Percentiles rank a stretch among this genome's conserved stretches.
These are phyloP conservation scores for Trachymyrmex septentrionalis DNA, from an alignment of 1,140 invertebrate genomes.

Conservation along the genomic window DNA sequence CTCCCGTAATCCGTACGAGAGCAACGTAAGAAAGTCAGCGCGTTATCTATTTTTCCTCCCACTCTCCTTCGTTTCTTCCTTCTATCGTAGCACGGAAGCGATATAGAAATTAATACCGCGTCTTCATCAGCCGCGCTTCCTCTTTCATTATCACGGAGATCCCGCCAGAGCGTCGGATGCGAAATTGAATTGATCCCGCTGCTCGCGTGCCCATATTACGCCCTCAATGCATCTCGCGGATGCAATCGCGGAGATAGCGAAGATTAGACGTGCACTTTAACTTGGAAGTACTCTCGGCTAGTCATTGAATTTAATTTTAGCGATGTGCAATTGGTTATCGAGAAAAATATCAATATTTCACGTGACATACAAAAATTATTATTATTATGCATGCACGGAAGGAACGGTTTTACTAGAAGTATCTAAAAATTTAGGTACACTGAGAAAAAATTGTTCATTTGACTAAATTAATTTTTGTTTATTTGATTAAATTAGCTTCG, in stretches of 20 bases:
- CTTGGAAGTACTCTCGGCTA: not conserved
- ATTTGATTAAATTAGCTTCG: too few relatives aligned
- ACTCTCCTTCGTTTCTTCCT: not conserved
- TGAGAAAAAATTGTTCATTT: too few relatives aligned
- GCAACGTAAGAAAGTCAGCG: not conserved
- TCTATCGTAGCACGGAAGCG: not conserved
- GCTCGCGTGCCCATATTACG: not conserved
- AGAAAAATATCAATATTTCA: not conserved
- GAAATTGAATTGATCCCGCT: slow-evolving; percentile 57
- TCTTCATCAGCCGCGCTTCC: slow-evolving; percentile 48
- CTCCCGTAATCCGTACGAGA: slow-evolving; percentile 2
- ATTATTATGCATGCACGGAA: not conserved
- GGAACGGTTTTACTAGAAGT: too few relatives aligned
- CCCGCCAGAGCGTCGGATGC: slow-evolving; percentile 22
- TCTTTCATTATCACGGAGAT: slow-evolving; percentile 49
- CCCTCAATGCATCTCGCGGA: not conserved
- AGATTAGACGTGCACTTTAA: not conserved
- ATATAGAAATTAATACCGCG: slow-evolving; percentile 55
- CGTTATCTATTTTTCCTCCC: not conserved
- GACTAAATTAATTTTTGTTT: too few relatives aligned
- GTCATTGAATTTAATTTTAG: slow-evolving; percentile 4
- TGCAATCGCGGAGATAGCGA: not conserved
- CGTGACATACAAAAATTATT: not conserved
- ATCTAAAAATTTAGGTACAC: too few relatives aligned
- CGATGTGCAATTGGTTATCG: not conserved